phyloP scores from a whole-genome alignment of 1,140 invertebrate genomes.

The Leptestheria dahalacensis region DNA sequence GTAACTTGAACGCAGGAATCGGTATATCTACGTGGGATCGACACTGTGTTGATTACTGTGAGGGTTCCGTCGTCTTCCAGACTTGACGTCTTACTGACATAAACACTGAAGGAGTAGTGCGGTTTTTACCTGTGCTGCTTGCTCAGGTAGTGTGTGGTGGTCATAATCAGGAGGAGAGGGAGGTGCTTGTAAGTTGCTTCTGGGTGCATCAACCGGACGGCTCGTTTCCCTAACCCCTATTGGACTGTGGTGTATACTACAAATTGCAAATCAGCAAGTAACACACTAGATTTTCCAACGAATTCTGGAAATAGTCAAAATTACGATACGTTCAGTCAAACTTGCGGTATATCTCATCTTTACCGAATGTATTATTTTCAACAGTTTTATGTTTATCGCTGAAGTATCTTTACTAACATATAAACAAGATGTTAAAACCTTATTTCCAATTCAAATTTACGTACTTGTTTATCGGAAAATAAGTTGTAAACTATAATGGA shows the following conservation, averaged over 20 bases:
- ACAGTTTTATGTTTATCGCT: no score
- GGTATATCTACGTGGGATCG: not conserved
- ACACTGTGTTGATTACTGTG: not conserved
- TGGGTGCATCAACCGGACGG: not conserved
- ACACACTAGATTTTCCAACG: not conserved
- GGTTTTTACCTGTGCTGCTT: not conserved
- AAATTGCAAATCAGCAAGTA: not conserved
- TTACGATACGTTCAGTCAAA: no score
- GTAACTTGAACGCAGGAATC: not conserved
- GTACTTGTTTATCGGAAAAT: no score
- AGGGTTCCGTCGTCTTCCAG: not conserved
- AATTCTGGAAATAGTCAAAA: no score
- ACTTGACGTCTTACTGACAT: not conserved
- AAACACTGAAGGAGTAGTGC: not conserved
- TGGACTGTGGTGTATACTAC: not conserved
- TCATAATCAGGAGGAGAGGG: not conserved
- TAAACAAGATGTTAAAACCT: no score
- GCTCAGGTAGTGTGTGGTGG: not conserved
- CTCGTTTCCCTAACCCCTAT: not conserved
- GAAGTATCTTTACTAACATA: no score
- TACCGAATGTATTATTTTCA: no score
- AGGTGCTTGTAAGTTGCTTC: not conserved
- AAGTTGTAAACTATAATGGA: no score
- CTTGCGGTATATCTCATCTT: no score
- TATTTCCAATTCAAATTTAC: no score